Conservation (phyloP, 92 coral and sea anemone species). For the Siderastrea radians region DNA sequence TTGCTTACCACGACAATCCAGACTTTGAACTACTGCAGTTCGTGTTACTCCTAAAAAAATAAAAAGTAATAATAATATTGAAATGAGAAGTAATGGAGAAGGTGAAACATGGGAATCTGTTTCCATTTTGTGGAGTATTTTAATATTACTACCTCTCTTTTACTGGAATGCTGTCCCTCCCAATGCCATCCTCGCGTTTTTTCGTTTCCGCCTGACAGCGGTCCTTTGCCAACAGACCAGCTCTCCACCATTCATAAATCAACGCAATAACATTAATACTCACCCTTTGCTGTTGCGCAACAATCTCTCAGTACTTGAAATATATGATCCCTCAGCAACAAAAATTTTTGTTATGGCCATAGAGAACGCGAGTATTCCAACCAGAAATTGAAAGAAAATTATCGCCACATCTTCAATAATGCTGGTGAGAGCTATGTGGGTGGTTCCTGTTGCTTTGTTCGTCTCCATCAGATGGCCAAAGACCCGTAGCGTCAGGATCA, state of each 20-base stretch:
- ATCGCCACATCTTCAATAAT: slow-evolving; percentile 56
- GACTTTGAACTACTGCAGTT: background rate
- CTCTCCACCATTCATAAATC: background rate
- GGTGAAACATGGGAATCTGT: too few species aligned
- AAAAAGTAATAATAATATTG: background rate
- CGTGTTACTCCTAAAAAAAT: slow-evolving; percentile 2
- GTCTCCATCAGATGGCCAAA: slow-evolving; percentile 68
- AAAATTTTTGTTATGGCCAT: slow-evolving; percentile 54
- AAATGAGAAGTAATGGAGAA: background rate
- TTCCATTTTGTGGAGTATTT: too few species aligned
- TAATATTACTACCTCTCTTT: too few species aligned
- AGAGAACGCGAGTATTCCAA: slow-evolving; percentile 52
- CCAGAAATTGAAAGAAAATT: slow-evolving; percentile 50
- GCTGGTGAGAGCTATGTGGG: slow-evolving; percentile 54
- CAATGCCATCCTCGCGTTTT: too few species aligned
- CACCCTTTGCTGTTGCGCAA: slow-evolving; percentile 8
- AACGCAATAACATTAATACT: background rate
- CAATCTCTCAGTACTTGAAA: slow-evolving; percentile 19
- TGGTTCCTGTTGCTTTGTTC: slow-evolving; percentile 38
- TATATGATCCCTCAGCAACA: slow-evolving; percentile 53
- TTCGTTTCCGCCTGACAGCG: background rate
- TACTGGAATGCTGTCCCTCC: too few species aligned
- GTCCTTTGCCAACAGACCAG: background rate
- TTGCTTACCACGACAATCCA: slow-evolving; percentile 24
- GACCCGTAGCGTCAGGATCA: slow-evolving; percentile 57